Percentiles rank a stretch among this genome's conserved stretches.
phyloP scores from a whole-genome alignment of 2,888 invertebrate species.

The Drosophila robusta region DNA sequence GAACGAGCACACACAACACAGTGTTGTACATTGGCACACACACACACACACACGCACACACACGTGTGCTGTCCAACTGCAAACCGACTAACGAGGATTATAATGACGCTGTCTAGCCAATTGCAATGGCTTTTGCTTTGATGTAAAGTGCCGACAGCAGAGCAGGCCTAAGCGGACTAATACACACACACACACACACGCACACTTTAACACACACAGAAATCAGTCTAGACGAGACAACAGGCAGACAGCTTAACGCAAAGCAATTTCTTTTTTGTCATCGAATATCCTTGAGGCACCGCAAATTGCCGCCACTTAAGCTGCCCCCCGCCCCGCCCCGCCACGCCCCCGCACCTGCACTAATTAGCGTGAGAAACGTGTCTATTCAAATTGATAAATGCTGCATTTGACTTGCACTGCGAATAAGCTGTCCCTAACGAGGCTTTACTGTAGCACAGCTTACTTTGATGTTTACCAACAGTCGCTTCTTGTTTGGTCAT shows the following conservation, averaged over 20 bases:
- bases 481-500: conserved; percentile 77
- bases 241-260: conserved; percentile 71
- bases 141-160: conserved; percentile 80
- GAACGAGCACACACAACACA: conserved; percentile 13
- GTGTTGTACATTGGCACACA: conserved; percentile 21
- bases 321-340: conserved; percentile 26
- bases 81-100: conserved; percentile 72
- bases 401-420: conserved; percentile 9
- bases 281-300: conserved; percentile 79
- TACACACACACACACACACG: conserved; percentile 54
- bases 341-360: conserved; percentile 25
- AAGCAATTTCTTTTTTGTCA: conserved; percentile 81
- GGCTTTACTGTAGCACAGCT: conserved; percentile 14
- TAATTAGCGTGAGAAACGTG: conserved; percentile 74
- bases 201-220: conserved; percentile 25
- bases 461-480: conserved; percentile 73
- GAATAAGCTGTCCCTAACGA: background rate
- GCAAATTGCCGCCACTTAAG: conserved; percentile 78
- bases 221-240: conserved; percentile 76
- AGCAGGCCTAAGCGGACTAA: conserved; percentile 79
- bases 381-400: conserved; percentile 27
- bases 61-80: conserved; percentile 48
- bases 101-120: conserved; percentile 80
- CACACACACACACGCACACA: conserved; percentile 8
- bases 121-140: conserved; percentile 78